Evolutionary conservation across 2,797 vertebrate genomes (phyloP).

Genomic region (Mycteria americana): DNA sequence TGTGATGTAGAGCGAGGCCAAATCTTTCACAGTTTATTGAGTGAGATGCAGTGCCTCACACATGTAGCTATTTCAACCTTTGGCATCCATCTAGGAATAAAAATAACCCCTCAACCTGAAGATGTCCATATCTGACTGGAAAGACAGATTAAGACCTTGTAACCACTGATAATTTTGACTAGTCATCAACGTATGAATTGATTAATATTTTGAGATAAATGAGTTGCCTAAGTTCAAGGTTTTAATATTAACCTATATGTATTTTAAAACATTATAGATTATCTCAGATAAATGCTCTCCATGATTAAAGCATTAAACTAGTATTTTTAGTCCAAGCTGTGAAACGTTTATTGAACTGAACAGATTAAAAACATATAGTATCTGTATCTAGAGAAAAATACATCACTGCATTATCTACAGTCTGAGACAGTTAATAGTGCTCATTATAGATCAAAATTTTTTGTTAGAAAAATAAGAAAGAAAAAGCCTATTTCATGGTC

Average conservation of each 20-base stretch:
- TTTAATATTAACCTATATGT: not conserved
- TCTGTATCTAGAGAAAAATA: not conserved
- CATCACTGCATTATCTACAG: not conserved
- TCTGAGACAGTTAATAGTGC: not conserved
- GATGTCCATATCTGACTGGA: not conserved
- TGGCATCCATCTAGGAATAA: not conserved
- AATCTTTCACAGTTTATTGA: not conserved
- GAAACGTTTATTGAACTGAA: not conserved
- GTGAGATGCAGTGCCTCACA: not conserved
- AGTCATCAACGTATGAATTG: not conserved
- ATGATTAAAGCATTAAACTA: not conserved
- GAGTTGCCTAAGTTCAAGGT: not conserved
- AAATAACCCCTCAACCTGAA: not conserved
- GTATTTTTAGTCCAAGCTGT: not conserved
- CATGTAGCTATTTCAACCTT: not conserved
- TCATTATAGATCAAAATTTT: not conserved
- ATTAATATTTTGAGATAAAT: not conserved
- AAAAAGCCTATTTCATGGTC: not conserved
- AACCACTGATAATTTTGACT: not conserved
- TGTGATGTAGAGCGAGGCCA: not conserved
- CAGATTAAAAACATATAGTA: not conserved
- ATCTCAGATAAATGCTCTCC: not conserved
- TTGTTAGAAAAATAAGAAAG: not conserved
- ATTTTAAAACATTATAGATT: not conserved
- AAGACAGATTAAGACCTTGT: not conserved